phyloP scores from a whole-genome alignment of 2,113 vertebrate genomes.

The Corynorhinus townsendii region DNA sequence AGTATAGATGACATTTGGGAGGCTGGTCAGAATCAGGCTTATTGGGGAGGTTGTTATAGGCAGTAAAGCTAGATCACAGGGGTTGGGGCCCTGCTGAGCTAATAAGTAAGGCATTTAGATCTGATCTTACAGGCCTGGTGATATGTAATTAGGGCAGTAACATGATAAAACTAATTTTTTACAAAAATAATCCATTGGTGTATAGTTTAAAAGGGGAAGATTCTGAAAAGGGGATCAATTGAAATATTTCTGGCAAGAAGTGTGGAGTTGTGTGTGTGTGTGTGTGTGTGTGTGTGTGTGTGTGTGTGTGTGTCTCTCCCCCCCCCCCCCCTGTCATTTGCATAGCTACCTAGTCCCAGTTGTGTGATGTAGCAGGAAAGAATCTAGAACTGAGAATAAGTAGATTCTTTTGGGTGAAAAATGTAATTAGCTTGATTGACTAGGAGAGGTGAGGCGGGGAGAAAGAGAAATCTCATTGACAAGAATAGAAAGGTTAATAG shows the following conservation, averaged over 20 bases:
- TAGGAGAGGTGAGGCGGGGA: neutral
- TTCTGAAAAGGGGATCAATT: neutral
- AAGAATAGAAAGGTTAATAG: slow-evolving; percentile 18
- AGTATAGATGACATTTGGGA: neutral
- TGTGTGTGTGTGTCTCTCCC: too few relatives aligned
- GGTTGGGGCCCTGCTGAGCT: neutral
- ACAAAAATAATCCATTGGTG: neutral
- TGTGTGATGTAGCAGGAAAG: neutral
- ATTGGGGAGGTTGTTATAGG: neutral
- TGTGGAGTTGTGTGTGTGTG: neutral
- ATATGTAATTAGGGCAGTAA: neutral
- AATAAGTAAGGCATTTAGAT: neutral
- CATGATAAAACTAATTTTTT: neutral
- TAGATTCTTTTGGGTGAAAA: neutral
- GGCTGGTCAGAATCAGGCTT: neutral
- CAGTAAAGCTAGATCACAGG: neutral
- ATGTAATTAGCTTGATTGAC: neutral
- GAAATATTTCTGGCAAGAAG: neutral
- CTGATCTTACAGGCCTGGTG: neutral
- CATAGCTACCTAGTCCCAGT: neutral
- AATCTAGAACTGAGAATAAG: neutral
- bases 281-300: too few relatives aligned
- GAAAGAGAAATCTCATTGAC: neutral
- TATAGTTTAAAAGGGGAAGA: neutral
- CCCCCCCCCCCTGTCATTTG: neutral